Percentiles rank a stretch among this genome's conserved stretches.
Evolutionary conservation across 2,888 invertebrate genomes (phyloP).

Genomic region (Aporophyla nigra): DNA sequence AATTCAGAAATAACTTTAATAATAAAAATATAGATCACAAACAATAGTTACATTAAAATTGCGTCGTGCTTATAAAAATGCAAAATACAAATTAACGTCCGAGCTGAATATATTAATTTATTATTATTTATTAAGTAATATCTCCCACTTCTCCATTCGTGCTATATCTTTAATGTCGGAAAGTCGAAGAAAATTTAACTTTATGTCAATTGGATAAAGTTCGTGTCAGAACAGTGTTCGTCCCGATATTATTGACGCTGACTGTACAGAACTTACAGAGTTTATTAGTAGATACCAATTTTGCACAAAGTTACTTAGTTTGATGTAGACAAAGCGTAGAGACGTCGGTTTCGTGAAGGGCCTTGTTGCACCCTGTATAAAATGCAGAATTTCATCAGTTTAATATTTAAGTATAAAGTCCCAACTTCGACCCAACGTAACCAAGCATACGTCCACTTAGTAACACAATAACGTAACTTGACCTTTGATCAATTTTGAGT

Average conservation of each 20-base stretch:
- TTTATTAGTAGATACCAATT: too few species aligned
- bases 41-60: slow-evolving; percentile 61
- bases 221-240: too few species aligned
- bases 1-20: slow-evolving; percentile 62
- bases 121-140: slow-evolving; percentile 34
- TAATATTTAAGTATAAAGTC: neutral
- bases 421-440: neutral
- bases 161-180: neutral
- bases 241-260: too few species aligned
- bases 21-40: slow-evolving; percentile 60
- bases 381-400: neutral
- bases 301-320: too few species aligned
- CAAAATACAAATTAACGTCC: slow-evolving; percentile 62
- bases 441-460: neutral
- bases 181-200: slow-evolving; percentile 14
- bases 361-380: neutral
- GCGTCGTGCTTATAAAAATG: slow-evolving; percentile 72
- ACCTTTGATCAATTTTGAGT: too few species aligned
- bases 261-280: too few species aligned
- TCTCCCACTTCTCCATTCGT: slow-evolving; percentile 1
- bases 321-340: neutral
- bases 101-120: slow-evolving; percentile 52
- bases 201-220: too few species aligned
- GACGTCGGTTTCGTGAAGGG: neutral
- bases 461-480: too few species aligned